Conservation (phyloP, 2,113 vertebrate genomes). For the Syngnathoides biaculeatus region DNA sequence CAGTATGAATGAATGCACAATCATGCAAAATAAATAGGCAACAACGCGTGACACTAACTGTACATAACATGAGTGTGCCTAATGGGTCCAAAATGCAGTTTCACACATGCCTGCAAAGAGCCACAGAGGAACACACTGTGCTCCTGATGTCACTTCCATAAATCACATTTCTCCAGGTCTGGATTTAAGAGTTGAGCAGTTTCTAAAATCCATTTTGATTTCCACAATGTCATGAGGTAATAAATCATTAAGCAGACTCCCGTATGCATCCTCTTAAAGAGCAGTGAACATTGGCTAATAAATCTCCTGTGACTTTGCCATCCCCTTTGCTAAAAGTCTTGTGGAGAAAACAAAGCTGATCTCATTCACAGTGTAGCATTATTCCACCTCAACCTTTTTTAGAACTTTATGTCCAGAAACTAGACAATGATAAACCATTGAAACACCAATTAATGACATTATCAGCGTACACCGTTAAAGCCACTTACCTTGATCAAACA, state of each 20-base stretch:
- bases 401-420: slow-evolving; percentile 35
- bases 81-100: slow-evolving; percentile 55
- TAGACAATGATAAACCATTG: slow-evolving; percentile 10
- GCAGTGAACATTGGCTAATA: slow-evolving; percentile 46
- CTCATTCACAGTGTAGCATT: slow-evolving; percentile 5
- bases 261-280: slow-evolving; percentile 59
- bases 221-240: slow-evolving; percentile 52
- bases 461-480: too few species aligned
- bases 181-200: slow-evolving; percentile 62
- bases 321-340: slow-evolving; percentile 20
- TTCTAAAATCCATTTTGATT: slow-evolving; percentile 73
- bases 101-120: slow-evolving; percentile 47
- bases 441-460: too few species aligned
- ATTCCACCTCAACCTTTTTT: slow-evolving; percentile 14
- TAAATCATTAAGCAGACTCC: slow-evolving; percentile 66
- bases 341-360: slow-evolving; percentile 29
- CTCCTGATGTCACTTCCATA: slow-evolving; percentile 55
- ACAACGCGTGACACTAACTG: slow-evolving; percentile 19
- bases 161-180: slow-evolving; percentile 60
- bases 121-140: slow-evolving; percentile 33
- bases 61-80: slow-evolving; percentile 42
- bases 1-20: slow-evolving; percentile 23
- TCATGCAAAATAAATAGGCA: slow-evolving; percentile 10
- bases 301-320: slow-evolving; percentile 55
- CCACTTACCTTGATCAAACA: too few species aligned